Base-by-base conservation (phyloP, 35 echinoderm and acorn worm genomes). In the Acanthaster planci region DNA sequence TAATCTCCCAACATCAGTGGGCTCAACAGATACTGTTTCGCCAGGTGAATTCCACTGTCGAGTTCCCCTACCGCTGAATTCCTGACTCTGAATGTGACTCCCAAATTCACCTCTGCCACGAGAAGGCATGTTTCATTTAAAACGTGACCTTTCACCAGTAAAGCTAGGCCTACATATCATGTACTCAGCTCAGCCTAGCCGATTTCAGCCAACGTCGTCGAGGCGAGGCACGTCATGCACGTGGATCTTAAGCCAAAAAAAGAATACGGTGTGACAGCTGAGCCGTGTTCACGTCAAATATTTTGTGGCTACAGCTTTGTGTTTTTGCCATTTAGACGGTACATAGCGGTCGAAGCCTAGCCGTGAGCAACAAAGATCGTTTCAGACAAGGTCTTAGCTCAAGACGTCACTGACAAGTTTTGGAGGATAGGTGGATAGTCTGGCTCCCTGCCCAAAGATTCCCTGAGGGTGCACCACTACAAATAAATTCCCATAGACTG, bases 21-120 rank as follows among this genome's bases (percentile, higher is more conserved):
- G 30, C 26, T 29, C 64, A 26, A 72, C 29, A 34, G 64, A 16
- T 23, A 72, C 26, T 16, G 64, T 31, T 26, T 72, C 64, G 26
- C 10, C 14, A 15, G 14, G 22, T 19, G 64, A 72, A 72, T 72
- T 72, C 64, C 64, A 72, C 34, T 34, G 26, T 34, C 2, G 26
- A 0, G 26, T 72, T 31, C 19, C 14, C 64, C 19, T 72, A 12
- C 64, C 23, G n/a, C 64, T 67, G 60, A 31, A 72, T 72, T 72
- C 64, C 34, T 72, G 64, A 72, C 26, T 72, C 30, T 72, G 64
- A 72, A 72, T 36, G 1, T 34, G 64, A 72, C 30, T 72, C 34
- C 34, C 19, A 23, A 35, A 72, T 8, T 26, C 64, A 72, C 42
- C 4, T n/a, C n/a, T n/a, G 12, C 42, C 42, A 12, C 42, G 42